Conservation (phyloP, 2,888 invertebrate genomes). For the Hartigia nigra region DNA sequence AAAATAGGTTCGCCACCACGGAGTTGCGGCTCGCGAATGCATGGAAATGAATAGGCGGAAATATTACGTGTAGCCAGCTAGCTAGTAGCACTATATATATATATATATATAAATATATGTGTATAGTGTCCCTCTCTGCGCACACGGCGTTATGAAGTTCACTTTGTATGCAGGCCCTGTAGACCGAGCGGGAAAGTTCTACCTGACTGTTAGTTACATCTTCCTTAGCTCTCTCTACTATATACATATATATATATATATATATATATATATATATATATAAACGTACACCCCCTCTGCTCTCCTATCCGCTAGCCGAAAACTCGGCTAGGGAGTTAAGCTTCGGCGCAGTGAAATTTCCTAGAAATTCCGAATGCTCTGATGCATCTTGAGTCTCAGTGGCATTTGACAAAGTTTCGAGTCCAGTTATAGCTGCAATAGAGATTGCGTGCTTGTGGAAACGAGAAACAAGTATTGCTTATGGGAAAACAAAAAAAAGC, state of each 20-base stretch:
- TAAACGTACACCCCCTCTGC: background rate
- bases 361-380: conserved; percentile 11
- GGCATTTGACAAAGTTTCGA: background rate
- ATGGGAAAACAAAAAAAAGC: background rate
- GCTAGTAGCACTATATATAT: background rate
- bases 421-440: background rate
- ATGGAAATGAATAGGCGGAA: conserved; percentile 44
- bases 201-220: conserved; percentile 29
- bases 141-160: conserved; percentile 31
- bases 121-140: background rate
- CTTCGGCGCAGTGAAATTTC: conserved; percentile 21
- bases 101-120: background rate
- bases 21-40: conserved; percentile 29
- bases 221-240: conserved; percentile 16
- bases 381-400: background rate
- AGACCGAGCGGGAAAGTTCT: conserved; percentile 29
- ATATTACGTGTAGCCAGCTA: conserved; percentile 38
- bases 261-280: background rate
- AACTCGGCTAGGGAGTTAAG: background rate
- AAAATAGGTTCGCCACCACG: conserved; percentile 36
- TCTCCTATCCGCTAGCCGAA: background rate
- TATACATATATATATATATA: background rate
- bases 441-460: background rate
- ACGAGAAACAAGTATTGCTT: background rate
- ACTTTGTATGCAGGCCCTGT: conserved; percentile 29